Conservation (phyloP, 2,797 vertebrate species). For the Huso huso region DNA sequence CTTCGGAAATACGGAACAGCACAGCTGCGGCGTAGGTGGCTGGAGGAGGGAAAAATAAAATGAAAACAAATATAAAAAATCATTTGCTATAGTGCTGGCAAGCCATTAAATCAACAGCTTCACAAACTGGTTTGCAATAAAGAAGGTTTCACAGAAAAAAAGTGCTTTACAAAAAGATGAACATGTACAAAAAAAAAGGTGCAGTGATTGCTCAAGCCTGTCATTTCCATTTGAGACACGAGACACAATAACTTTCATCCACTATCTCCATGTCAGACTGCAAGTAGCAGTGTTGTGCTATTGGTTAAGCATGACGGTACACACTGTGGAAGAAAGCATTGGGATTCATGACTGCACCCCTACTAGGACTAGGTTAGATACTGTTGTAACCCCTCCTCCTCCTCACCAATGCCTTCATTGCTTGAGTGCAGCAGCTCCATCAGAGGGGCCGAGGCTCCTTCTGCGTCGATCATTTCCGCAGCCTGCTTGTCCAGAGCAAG, state of each 20-base stretch:
- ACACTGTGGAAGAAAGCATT: too few relatives aligned
- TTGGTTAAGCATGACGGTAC: too few relatives aligned
- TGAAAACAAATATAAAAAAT: too few relatives aligned
- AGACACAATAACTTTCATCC: too few relatives aligned
- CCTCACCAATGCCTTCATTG: slow-evolving; percentile 89
- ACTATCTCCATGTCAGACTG: too few relatives aligned
- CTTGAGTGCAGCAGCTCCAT: slow-evolving; percentile 94
- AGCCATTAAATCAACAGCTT: not conserved
- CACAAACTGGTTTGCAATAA: not conserved
- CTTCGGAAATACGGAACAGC: slow-evolving; percentile 94
- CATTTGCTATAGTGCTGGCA: not conserved
- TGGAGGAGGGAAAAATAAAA: slow-evolving; percentile 29
- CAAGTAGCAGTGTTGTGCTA: too few relatives aligned
- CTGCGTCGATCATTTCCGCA: slow-evolving; percentile 73
- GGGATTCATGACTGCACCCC: too few relatives aligned
- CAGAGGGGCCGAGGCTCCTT: slow-evolving; percentile 82
- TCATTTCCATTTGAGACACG: too few relatives aligned
- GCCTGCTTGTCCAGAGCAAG: slow-evolving; percentile 87
- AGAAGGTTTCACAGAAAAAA: not conserved
- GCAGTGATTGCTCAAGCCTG: too few relatives aligned
- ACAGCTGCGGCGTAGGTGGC: slow-evolving; percentile 93
- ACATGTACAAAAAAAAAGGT: too few relatives aligned
- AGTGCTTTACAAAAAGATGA: too few relatives aligned
- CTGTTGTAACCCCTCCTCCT: not conserved
- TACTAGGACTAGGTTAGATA: too few relatives aligned